phyloP scores from a whole-genome alignment of 2,888 invertebrate species.

The Imbricaverruca yamaguchii region DNA sequence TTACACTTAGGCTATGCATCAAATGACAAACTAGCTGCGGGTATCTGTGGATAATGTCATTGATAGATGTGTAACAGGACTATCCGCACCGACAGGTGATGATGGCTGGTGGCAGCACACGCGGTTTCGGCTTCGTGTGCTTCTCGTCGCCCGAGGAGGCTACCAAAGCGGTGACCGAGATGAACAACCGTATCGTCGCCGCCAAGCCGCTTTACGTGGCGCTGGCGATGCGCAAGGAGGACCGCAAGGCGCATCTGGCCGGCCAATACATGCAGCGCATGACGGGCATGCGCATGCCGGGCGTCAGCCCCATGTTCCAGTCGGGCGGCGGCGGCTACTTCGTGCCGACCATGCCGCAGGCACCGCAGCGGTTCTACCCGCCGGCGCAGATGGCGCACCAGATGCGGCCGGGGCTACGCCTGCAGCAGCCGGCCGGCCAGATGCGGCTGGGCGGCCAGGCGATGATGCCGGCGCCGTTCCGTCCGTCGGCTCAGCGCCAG shows the following conservation, averaged over 20 bases:
- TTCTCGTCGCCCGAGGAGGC: constrained; percentile 97
- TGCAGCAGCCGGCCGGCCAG: constrained; percentile 59
- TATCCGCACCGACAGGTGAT: constrained; percentile 54
- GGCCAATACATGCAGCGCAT: constrained; percentile 98
- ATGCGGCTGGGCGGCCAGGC: constrained; percentile 34
- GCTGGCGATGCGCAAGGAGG: constrained; percentile 96
- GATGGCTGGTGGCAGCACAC: constrained; percentile 41
- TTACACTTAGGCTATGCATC: no score
- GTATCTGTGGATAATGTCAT: no score
- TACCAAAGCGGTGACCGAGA: constrained; percentile 97
- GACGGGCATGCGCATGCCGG: constrained; percentile 71
- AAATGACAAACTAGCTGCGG: no score
- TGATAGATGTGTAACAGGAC: no score
- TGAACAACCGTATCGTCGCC: constrained; percentile 96
- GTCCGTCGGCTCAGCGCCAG: constrained; percentile 41
- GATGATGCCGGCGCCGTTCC: constrained; percentile 36
- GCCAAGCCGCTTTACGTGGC: constrained; percentile 98
- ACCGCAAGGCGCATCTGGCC: constrained; percentile 94
- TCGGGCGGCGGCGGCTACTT: constrained; percentile 66
- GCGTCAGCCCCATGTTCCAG: constrained; percentile 69
- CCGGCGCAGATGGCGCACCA: constrained; percentile 76
- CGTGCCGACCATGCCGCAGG: constrained; percentile 82
- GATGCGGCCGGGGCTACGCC: constrained; percentile 79
- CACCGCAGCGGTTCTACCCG: constrained; percentile 73
- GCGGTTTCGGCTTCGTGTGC: constrained; percentile 98